A percentile compares a stretch with the other conserved stretches of the same genome.
Conservation (phyloP, 2,888 invertebrate genomes). For the Crocallis elinguaria region DNA sequence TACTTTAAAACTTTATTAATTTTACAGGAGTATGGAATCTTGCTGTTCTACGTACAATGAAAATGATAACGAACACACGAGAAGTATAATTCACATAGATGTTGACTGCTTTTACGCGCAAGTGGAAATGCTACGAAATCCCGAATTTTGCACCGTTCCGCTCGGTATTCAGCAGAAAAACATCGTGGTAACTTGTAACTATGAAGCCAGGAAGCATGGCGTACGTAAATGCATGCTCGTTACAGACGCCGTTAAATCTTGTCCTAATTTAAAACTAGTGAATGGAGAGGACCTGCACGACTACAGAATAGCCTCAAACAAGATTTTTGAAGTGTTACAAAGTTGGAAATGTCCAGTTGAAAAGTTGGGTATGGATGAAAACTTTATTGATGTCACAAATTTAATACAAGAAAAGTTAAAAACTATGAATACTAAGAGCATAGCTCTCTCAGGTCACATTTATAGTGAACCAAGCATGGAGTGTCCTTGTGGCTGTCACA, state of each 20-base stretch:
- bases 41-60: constrained; percentile 72
- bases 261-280: constrained; percentile 90
- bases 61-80: constrained; percentile 82
- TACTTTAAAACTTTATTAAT: constrained; percentile 64
- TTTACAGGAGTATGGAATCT: constrained; percentile 79
- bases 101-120: constrained; percentile 95
- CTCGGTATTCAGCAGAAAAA: constrained; percentile 94
- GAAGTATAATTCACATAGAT: constrained; percentile 91
- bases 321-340: constrained; percentile 89
- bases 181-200: constrained; percentile 93
- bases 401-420: constrained; percentile 84
- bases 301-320: constrained; percentile 91
- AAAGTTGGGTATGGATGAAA: constrained; percentile 93
- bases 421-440: constrained; percentile 54
- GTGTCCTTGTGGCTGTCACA: constrained; percentile 91
- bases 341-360: constrained; percentile 91
- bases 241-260: constrained; percentile 89
- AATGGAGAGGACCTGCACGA: constrained; percentile 93
- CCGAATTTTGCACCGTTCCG: constrained; percentile 87
- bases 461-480: constrained; percentile 82
- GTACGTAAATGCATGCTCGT: constrained; percentile 91
- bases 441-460: constrained; percentile 83
- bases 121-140: constrained; percentile 91
- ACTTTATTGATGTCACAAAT: constrained; percentile 91
- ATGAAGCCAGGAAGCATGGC: constrained; percentile 90